A percentile compares a stretch with the other conserved stretches of the same genome.
Evolutionary conservation across 1,140 invertebrate genomes (phyloP).

Genomic region (Ruditapes philippinarum): DNA sequence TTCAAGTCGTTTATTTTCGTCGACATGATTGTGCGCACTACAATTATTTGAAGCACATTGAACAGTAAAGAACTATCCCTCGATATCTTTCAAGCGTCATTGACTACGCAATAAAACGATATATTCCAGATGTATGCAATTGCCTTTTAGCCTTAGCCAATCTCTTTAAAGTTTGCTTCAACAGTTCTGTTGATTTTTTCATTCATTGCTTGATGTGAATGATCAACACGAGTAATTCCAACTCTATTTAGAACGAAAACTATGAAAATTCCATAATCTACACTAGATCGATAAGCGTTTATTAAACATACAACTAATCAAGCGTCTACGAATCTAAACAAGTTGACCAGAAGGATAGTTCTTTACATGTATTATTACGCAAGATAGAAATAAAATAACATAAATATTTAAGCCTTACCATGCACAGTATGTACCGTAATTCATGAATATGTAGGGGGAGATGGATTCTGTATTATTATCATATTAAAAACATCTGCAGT

Average conservation of each 20-base stretch:
- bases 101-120: constrained; percentile 2
- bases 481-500: too few relatives aligned
- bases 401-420: too few relatives aligned
- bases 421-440: too few relatives aligned
- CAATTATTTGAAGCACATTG: too few relatives aligned
- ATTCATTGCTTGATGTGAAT: neutral
- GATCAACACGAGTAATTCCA: neutral
- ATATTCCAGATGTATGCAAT: too few relatives aligned
- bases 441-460: too few relatives aligned
- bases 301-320: neutral
- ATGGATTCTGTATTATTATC: too few relatives aligned
- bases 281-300: neutral
- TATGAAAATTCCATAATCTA: too few relatives aligned
- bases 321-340: neutral
- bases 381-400: too few relatives aligned
- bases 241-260: neutral
- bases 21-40: too few relatives aligned
- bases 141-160: too few relatives aligned
- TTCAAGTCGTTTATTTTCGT: constrained; percentile 18
- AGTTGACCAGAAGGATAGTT: neutral
- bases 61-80: constrained; percentile 21
- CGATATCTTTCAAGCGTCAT: neutral
- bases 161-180: neutral
- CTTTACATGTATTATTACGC: neutral
- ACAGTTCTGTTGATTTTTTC: neutral